These are phyloP conservation scores for Melanostoma mellinum DNA, from an alignment of 2,888 invertebrate genomes.

Conservation along the genomic window DNA sequence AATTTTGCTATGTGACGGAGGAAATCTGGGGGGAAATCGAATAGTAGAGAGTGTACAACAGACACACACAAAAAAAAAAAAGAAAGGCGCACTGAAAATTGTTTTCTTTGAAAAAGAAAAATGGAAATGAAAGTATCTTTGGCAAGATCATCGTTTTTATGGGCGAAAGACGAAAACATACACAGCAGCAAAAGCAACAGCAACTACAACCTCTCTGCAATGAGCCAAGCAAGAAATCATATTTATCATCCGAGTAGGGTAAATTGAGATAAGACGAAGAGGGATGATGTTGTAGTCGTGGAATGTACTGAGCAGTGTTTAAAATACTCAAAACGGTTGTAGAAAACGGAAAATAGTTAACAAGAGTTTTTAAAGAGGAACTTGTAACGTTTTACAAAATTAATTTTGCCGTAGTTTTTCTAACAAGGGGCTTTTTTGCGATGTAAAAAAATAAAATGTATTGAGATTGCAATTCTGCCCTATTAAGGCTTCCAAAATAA, in stretches of 20 bases:
- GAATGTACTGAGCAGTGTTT: too few species aligned
- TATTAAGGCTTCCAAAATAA: too few species aligned
- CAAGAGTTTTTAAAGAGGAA: too few species aligned
- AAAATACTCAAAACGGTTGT: too few species aligned
- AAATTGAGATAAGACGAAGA: constrained; percentile 47
- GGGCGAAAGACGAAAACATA: constrained; percentile 49
- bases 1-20: constrained; percentile 13
- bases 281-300: too few species aligned
- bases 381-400: too few species aligned
- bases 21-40: constrained; percentile 65
- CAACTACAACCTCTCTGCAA: constrained; percentile 43
- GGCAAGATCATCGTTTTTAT: constrained; percentile 48
- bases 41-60: constrained; percentile 57
- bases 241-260: constrained; percentile 65
- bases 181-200: not conserved
- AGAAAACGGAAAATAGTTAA: too few species aligned
- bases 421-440: too few species aligned
- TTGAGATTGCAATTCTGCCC: too few species aligned
- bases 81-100: constrained; percentile 54
- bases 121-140: constrained; percentile 68
- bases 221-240: constrained; percentile 62
- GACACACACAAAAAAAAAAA: constrained; percentile 38
- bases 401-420: too few species aligned
- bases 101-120: constrained; percentile 50
- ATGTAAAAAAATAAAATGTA: too few species aligned